Conservation (phyloP, 2,797 vertebrate species). For the Paguma larvata region DNA sequence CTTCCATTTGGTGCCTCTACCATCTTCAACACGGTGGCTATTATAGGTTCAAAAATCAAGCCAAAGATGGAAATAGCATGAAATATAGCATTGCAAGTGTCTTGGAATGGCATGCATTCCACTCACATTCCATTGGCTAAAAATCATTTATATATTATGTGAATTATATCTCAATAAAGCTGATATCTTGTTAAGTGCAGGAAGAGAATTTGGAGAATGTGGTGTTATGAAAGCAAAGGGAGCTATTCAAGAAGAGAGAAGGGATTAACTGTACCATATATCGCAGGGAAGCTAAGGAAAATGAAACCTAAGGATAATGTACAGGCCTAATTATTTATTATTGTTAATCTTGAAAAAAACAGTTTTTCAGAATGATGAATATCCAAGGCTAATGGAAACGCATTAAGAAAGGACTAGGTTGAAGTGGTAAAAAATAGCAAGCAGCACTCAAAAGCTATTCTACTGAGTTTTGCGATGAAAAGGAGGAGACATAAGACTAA, state of each 20-base stretch:
- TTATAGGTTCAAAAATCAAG: not conserved
- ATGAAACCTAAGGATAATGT: not conserved
- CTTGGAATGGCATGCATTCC: not conserved
- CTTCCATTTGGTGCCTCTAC: not conserved
- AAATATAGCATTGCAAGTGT: not conserved
- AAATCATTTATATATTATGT: not conserved
- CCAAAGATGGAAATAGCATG: not conserved
- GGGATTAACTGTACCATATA: not conserved
- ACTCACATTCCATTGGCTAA: not conserved
- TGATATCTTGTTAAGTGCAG: not conserved
- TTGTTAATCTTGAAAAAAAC: not conserved
- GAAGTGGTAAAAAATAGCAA: constrained; percentile 2
- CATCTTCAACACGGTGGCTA: not conserved
- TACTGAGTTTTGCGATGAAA: constrained; percentile 49
- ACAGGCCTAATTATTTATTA: not conserved
- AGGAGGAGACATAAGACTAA: not conserved
- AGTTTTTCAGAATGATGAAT: not conserved
- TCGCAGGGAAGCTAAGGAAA: not conserved
- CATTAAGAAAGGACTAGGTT: not conserved
- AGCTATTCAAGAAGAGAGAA: not conserved
- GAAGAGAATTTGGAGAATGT: not conserved
- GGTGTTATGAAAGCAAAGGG: not conserved
- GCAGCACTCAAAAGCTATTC: not conserved
- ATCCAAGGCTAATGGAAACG: not conserved
- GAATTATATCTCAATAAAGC: not conserved